A percentile compares a stretch with the other conserved stretches of the same genome.
Evolutionary conservation across 1,140 invertebrate species (phyloP).

Genomic region (Drosophila pseudoobscura): DNA sequence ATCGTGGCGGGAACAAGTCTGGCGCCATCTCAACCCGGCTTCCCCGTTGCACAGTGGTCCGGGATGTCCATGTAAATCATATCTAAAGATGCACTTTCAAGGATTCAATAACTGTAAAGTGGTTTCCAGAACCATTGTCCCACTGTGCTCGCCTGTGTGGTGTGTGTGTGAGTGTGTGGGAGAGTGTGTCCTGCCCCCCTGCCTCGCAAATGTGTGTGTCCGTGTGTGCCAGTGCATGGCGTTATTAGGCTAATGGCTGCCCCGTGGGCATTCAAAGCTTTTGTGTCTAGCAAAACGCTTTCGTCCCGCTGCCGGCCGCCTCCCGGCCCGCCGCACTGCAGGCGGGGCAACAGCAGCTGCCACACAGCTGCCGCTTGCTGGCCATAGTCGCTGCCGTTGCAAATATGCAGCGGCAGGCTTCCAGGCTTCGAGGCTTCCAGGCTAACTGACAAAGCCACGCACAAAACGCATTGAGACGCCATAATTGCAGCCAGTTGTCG

Average conservation of each 20-base stretch:
- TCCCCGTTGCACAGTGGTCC: constrained; percentile 12
- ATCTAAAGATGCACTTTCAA: too few relatives aligned
- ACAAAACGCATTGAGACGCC: constrained; percentile 78
- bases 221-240: constrained; percentile 48
- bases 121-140: not conserved
- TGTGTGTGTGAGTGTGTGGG: constrained; percentile 11
- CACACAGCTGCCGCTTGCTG: constrained; percentile 11
- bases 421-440: constrained; percentile 55
- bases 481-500: constrained; percentile 75
- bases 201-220: constrained; percentile 1
- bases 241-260: constrained; percentile 80
- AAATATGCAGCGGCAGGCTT: constrained; percentile 67
- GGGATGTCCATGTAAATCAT: too few relatives aligned
- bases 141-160: too few relatives aligned
- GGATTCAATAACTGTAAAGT: too few relatives aligned
- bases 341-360: constrained; percentile 11
- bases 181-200: constrained; percentile 15
- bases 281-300: constrained; percentile 76
- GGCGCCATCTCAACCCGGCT: constrained; percentile 20
- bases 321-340: not conserved
- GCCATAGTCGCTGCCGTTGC: constrained; percentile 20
- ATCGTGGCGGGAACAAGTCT: constrained; percentile 6
- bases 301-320: constrained; percentile 32
- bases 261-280: constrained; percentile 76
- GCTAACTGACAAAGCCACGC: constrained; percentile 75